Evolutionary conservation across 2,113 vertebrate genomes (phyloP).

Genomic region (Ctenodactylus gundi): DNA sequence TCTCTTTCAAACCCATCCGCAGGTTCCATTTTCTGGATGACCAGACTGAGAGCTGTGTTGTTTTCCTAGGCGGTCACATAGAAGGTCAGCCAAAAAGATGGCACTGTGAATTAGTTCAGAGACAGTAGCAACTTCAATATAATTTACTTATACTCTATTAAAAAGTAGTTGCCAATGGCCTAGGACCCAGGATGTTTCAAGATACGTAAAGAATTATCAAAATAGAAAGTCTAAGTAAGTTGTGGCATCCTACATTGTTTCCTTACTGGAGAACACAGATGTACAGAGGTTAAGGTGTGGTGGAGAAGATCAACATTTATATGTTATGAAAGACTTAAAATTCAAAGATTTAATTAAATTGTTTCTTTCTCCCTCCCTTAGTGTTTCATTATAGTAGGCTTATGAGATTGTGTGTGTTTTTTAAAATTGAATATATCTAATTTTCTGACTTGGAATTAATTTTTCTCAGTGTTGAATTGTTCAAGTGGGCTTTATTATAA

Average conservation of each 20-base stretch:
- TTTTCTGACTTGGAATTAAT: constrained; percentile 51
- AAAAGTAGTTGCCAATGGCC: not conserved
- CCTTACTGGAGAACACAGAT: not conserved
- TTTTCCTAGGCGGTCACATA: not conserved
- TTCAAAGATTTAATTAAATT: constrained; percentile 48
- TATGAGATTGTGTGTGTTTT: not conserved
- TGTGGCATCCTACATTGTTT: not conserved
- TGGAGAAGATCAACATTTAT: constrained; percentile 11
- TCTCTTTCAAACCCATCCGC: too few relatives aligned
- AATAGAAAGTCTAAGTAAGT: constrained; percentile 10
- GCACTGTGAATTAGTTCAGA: not conserved
- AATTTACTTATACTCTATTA: not conserved
- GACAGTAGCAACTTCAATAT: not conserved
- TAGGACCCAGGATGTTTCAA: not conserved
- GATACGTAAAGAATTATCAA: not conserved
- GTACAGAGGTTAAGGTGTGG: not conserved
- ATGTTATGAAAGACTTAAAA: constrained; percentile 8
- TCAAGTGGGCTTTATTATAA: constrained; percentile 6
- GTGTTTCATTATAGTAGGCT: constrained; percentile 25
- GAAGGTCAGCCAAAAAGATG: not conserved
- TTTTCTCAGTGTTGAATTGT: constrained; percentile 42
- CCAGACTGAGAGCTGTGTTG: not conserved
- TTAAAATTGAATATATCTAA: not conserved
- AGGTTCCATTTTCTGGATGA: constrained; percentile 14
- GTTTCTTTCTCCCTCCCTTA: not conserved